A percentile compares a stretch with the other conserved stretches of the same genome.
Conservation (phyloP, 64 coral and sea anemone species). For the Montipora capricornis region DNA sequence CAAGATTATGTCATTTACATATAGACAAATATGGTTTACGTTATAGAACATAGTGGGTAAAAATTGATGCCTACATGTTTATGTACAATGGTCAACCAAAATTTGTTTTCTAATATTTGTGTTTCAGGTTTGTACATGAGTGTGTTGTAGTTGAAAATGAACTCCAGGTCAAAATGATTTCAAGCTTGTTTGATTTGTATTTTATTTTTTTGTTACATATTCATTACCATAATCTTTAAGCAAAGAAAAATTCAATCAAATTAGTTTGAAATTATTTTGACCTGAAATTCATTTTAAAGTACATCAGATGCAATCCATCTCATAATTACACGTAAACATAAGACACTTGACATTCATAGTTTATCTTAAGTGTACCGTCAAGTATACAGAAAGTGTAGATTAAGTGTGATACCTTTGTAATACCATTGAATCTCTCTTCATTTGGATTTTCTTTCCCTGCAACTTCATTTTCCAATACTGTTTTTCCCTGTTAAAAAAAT, state of each 20-base stretch:
- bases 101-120: background rate
- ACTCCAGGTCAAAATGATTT: slow-evolving; percentile 8
- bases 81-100: background rate
- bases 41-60: slow-evolving; percentile 4
- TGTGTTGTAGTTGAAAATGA: slow-evolving; percentile 8
- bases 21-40: background rate
- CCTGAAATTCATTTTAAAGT: background rate
- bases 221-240: slow-evolving; percentile 4
- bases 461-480: slow-evolving; percentile 23
- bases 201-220: slow-evolving; percentile 13
- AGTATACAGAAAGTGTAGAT: slow-evolving; percentile 6
- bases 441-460: slow-evolving; percentile 33
- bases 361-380: background rate
- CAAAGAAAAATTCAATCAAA: background rate
- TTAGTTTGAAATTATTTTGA: slow-evolving; percentile 8
- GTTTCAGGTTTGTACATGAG: background rate
- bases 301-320: background rate
- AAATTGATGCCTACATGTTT: background rate
- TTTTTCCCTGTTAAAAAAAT: slow-evolving; percentile 18
- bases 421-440: slow-evolving; percentile 38
- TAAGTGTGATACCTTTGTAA: slow-evolving; percentile 38
- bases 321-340: background rate
- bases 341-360: slow-evolving; percentile 8
- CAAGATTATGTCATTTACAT: background rate
- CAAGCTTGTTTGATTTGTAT: background rate